These are phyloP conservation scores for Clivina fossor DNA, from an alignment of 2,888 invertebrate genomes.

Conservation along the genomic window DNA sequence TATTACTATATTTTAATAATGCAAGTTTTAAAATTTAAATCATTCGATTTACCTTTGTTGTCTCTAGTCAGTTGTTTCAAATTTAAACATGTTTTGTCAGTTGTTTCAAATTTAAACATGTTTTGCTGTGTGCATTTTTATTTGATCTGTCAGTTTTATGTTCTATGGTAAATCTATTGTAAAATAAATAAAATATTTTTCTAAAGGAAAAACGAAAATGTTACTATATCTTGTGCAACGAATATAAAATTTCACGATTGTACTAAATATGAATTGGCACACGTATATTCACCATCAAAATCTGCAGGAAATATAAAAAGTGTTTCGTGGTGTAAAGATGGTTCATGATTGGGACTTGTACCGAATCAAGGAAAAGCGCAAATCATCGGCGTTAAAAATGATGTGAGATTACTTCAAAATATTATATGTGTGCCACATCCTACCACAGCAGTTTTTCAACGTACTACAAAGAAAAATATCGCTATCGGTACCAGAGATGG, in stretches of 20 bases:
- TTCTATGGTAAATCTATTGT: too few species aligned
- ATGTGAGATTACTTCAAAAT: constrained; percentile 47
- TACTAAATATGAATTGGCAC: constrained; percentile 58
- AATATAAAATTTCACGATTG: constrained; percentile 60
- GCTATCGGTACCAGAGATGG: constrained; percentile 48
- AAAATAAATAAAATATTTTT: too few species aligned
- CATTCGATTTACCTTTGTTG: too few species aligned
- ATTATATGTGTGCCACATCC: constrained; percentile 48
- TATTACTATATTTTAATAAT: too few species aligned
- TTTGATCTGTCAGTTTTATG: too few species aligned
- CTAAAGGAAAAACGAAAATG: constrained; percentile 48
- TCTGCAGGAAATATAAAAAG: constrained; percentile 46
- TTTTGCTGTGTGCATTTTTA: too few species aligned
- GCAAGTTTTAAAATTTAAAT: too few species aligned
- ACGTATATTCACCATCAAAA: constrained; percentile 52
- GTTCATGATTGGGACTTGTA: constrained; percentile 50
- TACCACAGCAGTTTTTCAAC: constrained; percentile 50
- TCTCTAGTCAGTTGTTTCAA: too few species aligned
- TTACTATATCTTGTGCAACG: constrained; percentile 61
- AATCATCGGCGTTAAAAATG: constrained; percentile 49
- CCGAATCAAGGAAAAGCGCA: constrained; percentile 48
- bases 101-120: too few species aligned
- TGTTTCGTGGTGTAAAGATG: constrained; percentile 52
- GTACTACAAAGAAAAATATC: constrained; percentile 47
- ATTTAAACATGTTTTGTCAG: too few species aligned